phyloP scores from a whole-genome alignment of 2,797 vertebrate species.

The Euthynnus affinis region DNA sequence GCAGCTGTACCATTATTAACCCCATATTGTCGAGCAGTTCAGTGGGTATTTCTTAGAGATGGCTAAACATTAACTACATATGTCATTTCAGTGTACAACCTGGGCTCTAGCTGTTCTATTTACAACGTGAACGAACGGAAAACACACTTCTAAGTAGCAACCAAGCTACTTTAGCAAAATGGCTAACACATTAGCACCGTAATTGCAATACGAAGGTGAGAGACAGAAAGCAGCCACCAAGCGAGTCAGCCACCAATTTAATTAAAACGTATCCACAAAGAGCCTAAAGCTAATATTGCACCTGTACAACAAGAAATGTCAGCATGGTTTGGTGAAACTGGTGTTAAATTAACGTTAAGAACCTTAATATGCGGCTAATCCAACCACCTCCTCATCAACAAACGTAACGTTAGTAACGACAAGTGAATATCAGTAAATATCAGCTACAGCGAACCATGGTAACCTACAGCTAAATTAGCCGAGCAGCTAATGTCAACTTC shows the following conservation, averaged over 20 bases:
- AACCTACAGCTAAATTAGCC: conserved; percentile 62
- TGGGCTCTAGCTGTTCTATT: background rate
- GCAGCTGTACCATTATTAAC: background rate
- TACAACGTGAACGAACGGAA: conserved; percentile 6
- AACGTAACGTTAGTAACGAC: conserved; percentile 13
- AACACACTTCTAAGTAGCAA: background rate
- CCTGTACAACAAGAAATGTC: background rate
- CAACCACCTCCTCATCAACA: background rate
- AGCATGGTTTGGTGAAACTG: background rate
- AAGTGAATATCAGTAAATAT: conserved; percentile 21
- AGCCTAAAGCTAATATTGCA: conserved; percentile 23
- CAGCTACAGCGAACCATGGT: conserved; percentile 35
- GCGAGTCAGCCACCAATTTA: conserved; percentile 34
- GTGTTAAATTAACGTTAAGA: rapidly evolving
- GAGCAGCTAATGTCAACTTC: conserved; percentile 71
- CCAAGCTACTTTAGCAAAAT: conserved; percentile 43
- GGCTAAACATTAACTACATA: background rate
- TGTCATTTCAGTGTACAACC: background rate
- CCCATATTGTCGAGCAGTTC: background rate
- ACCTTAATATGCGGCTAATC: background rate
- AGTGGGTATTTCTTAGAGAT: background rate
- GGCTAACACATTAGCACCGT: conserved; percentile 66
- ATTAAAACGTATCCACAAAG: conserved; percentile 34
- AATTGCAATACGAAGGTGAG: conserved; percentile 20
- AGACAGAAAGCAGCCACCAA: conserved; percentile 31